Conservation (phyloP, 2,888 invertebrate genomes). For the Drosophila macrospina region DNA sequence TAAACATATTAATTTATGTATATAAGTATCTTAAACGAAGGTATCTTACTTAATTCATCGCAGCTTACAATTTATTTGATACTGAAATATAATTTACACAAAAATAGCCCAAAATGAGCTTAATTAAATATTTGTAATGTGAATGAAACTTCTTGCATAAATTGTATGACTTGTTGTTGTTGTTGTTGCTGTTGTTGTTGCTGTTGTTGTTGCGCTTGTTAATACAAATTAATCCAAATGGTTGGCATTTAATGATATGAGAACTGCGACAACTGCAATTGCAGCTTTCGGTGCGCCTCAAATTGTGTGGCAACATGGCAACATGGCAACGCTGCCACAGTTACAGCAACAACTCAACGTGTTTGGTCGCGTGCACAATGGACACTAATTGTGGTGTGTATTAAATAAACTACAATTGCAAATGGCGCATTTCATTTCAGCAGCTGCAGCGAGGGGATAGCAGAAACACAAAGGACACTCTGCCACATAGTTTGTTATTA, state of each 20-base stretch:
- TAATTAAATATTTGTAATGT: background rate
- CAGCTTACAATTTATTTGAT: too few species aligned
- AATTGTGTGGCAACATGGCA: constrained; percentile 67
- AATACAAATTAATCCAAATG: constrained; percentile 43
- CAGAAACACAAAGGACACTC: constrained; percentile 30
- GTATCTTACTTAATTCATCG: too few species aligned
- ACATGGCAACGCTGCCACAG: constrained; percentile 38
- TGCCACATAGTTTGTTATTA: constrained; percentile 68
- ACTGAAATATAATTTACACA: background rate
- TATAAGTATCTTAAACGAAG: too few species aligned
- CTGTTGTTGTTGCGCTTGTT: constrained; percentile 29
- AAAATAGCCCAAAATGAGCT: background rate
- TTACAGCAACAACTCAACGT: background rate
- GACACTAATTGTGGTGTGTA: constrained; percentile 77
- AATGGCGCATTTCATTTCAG: constrained; percentile 74
- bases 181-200: too few species aligned
- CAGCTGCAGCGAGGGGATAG: constrained; percentile 7
- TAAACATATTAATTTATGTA: too few species aligned
- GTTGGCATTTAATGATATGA: constrained; percentile 47
- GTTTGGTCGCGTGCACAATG: constrained; percentile 62
- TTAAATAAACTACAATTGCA: constrained; percentile 80
- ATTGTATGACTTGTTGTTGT: constrained; percentile 7
- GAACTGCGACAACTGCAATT: constrained; percentile 44
- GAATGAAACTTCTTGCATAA: constrained; percentile 1
- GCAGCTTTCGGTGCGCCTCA: constrained; percentile 51